These are phyloP conservation scores for Hydriomena furcata DNA, from an alignment of 2,888 invertebrate species.

Conservation along the genomic window DNA sequence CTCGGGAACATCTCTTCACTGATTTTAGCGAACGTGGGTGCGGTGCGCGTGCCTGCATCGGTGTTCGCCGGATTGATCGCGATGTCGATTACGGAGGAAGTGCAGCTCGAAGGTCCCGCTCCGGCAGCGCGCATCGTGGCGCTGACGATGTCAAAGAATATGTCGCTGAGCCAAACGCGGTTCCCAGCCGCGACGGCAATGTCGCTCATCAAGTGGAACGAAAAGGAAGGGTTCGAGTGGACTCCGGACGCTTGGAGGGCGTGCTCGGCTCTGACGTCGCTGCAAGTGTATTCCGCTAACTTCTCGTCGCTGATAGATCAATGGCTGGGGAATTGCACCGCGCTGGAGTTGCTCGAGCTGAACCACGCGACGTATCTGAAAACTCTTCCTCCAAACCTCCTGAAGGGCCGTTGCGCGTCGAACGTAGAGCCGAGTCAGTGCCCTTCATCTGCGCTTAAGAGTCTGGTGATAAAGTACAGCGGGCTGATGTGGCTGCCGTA, in stretches of 20 bases:
- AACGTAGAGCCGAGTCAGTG: constrained; percentile 8
- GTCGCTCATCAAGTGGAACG: constrained; percentile 23
- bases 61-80: constrained; percentile 16
- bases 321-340: constrained; percentile 17
- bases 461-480: constrained; percentile 13
- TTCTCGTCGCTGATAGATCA: constrained; percentile 23
- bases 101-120: constrained; percentile 20
- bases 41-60: constrained; percentile 11
- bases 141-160: constrained; percentile 26
- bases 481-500: constrained; percentile 34
- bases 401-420: constrained; percentile 8
- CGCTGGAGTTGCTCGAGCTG: constrained; percentile 19
- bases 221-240: background rate
- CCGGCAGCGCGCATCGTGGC: constrained; percentile 23
- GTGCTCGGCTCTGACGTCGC: constrained; percentile 21
- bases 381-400: constrained; percentile 10
- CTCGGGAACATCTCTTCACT: constrained; percentile 18
- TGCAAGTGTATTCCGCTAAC: constrained; percentile 34
- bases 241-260: constrained; percentile 1
- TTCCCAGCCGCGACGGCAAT: constrained; percentile 23
- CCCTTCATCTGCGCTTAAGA: background rate
- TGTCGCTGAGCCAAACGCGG: constrained; percentile 25
- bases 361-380: constrained; percentile 1
- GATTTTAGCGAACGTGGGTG: constrained; percentile 29
- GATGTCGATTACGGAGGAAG: constrained; percentile 31